phyloP scores from a whole-genome alignment of 2,113 vertebrate genomes.

The Trematomus loennbergii region DNA sequence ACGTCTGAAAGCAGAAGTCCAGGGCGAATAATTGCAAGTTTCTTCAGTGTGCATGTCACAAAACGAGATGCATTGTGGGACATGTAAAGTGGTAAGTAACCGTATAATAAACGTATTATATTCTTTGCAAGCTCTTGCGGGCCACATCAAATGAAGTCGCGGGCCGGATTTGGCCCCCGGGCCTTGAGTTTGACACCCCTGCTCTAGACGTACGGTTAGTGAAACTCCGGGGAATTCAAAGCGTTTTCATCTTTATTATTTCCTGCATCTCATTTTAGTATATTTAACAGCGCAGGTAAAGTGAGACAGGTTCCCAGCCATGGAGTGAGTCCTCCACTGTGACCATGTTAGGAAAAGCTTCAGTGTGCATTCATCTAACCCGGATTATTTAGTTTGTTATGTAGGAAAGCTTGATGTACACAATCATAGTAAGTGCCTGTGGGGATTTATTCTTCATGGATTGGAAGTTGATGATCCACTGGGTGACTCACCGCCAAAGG shows the following conservation, averaged over 20 bases:
- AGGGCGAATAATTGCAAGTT: too few relatives aligned
- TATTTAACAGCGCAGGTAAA: not conserved
- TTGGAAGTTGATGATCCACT: conserved; percentile 32
- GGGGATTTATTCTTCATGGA: conserved; percentile 32
- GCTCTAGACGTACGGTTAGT: too few relatives aligned
- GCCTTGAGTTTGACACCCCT: too few relatives aligned
- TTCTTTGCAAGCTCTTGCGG: too few relatives aligned
- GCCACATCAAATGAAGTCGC: too few relatives aligned
- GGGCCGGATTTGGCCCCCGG: too few relatives aligned
- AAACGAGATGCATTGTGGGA: too few relatives aligned
- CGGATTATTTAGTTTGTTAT: conserved; percentile 7
- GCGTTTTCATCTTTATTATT: not conserved
- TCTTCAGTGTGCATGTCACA: too few relatives aligned
- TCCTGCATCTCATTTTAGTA: not conserved
- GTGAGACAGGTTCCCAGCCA: not conserved
- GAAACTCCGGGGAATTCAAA: not conserved
- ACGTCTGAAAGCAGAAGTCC: too few relatives aligned
- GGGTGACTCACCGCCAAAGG: conserved; percentile 37
- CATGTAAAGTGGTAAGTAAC: too few relatives aligned
- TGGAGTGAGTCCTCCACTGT: not conserved
- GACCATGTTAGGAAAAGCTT: not conserved
- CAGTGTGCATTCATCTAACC: not conserved
- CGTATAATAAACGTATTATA: too few relatives aligned
- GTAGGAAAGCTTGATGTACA: conserved; percentile 14
- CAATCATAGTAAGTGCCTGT: not conserved